Percentiles rank a stretch among this genome's conserved stretches.
These are phyloP conservation scores for Aleiodes sp. DNA, from an alignment of 1,140 invertebrate species.

Conservation along the genomic window DNA sequence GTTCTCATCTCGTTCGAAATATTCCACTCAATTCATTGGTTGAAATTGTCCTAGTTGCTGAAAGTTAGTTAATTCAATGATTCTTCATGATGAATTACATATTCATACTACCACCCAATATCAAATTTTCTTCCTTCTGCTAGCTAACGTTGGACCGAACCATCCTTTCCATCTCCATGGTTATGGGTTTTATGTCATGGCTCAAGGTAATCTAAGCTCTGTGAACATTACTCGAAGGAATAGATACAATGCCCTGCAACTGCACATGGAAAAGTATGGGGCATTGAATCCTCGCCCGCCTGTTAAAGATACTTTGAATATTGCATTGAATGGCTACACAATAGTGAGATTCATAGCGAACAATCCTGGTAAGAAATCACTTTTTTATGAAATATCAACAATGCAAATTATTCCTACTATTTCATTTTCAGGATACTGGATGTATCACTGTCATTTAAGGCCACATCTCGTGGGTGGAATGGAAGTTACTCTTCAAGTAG, in stretches of 20 bases:
- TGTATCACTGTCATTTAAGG: neutral
- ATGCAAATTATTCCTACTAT: neutral
- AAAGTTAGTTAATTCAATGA: slow-evolving; percentile 56
- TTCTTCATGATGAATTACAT: too few relatives aligned
- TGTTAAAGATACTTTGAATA: neutral
- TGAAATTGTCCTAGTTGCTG: slow-evolving; percentile 68
- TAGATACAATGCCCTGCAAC: neutral
- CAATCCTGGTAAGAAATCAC: neutral
- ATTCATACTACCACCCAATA: too few relatives aligned
- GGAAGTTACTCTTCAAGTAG: neutral
- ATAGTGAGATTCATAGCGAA: neutral
- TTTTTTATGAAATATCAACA: too few relatives aligned
- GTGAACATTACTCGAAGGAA: neutral
- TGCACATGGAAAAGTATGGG: neutral
- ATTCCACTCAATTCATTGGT: slow-evolving; percentile 22
- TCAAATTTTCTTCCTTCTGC: too few relatives aligned
- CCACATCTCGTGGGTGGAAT: neutral
- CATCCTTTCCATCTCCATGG: slow-evolving; percentile 58
- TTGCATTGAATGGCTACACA: neutral
- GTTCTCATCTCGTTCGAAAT: slow-evolving; percentile 8
- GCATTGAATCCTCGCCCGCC: neutral
- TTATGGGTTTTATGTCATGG: slow-evolving; percentile 42
- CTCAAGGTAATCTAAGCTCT: slow-evolving; percentile 27
- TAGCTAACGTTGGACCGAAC: slow-evolving; percentile 36
- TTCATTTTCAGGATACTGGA: slow-evolving; percentile 3